Evolutionary conservation across 1,140 invertebrate genomes (phyloP), one percentile per base, ranked within the genome.

Genomic region (Gonioctena quinquepunctata): DNA sequence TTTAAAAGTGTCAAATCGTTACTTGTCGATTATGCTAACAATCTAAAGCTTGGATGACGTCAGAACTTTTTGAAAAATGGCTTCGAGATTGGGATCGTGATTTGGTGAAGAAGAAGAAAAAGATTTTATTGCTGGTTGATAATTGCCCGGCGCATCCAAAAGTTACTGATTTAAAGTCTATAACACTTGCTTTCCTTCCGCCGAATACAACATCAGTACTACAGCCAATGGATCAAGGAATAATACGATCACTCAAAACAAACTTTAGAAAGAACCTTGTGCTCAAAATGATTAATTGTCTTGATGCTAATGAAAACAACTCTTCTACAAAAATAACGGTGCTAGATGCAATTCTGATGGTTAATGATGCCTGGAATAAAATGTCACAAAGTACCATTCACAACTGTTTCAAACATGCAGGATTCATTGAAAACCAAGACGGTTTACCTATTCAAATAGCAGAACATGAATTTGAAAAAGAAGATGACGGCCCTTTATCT

Each of bases 21-120:
- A 19, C 83, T 82, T 19, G 57, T 82, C 3, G 33, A 80, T 11
- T 86, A 85, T 76, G 60, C 74, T 60, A 76, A 77, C 2, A 87
- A 86, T 71, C 79, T 49, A 86, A 81, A 75, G 82, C 85, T 7
- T 86, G 84, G 84, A 85, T 86, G 82, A 83, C 69, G 56, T 70
- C 64, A 13, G 63, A 70, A 60, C 50, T 60, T 71, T 71, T 68
- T 52, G 59, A 62, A 67, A 68, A 59, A 62, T 42, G 28, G 33
- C 13, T 71, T 27, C 65, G 50, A 28, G 33, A 62, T 54, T 66
- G 50, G 64, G 42, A 71, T 62, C 33, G 26, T 33, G 63, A 68
- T 57, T 57, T 57, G 28, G 56, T 19, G 28, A 66, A 63, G 19
- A 61, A 66, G 60, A 60, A 54, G 60, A 60, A 54, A 42, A 73